Evolutionary conservation across 2,797 vertebrate genomes (phyloP).

Genomic region (Channallabes apus): DNA sequence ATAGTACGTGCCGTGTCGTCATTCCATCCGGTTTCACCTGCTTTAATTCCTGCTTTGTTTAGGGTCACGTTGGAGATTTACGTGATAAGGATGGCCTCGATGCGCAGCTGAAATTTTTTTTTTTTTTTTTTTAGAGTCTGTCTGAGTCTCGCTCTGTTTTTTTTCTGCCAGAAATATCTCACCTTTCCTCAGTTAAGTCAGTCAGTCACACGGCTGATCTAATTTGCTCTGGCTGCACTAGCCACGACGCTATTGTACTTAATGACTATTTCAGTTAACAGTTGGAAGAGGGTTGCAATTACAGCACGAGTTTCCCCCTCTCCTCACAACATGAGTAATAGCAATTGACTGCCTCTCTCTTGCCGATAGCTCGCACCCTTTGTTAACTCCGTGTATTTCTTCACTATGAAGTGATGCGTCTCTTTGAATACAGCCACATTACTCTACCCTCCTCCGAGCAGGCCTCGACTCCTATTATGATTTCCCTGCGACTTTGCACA

Average conservation of each 20-base stretch:
- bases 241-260: conserved; percentile 81
- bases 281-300: conserved; percentile 80
- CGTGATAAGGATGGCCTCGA: conserved; percentile 49
- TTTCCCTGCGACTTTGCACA: conserved; percentile 77
- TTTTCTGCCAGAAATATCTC: conserved; percentile 23
- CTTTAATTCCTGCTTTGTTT: conserved; percentile 68
- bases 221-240: conserved; percentile 81
- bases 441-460: conserved; percentile 51
- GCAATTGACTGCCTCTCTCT: conserved; percentile 70
- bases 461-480: conserved; percentile 55
- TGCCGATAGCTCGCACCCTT: conserved; percentile 78
- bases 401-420: conserved; percentile 76
- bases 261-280: conserved; percentile 84
- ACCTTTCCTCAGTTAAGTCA: conserved; percentile 61
- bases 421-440: conserved; percentile 75
- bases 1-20: conserved; percentile 52
- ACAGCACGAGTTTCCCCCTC: conserved; percentile 73
- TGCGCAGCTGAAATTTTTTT: conserved; percentile 22
- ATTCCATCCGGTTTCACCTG: conserved; percentile 58
- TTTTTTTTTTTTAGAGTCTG: background rate
- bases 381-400: conserved; percentile 81
- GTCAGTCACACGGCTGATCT: conserved; percentile 72
- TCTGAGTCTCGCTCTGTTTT: background rate
- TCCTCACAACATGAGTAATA: conserved; percentile 73
- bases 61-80: conserved; percentile 57